A percentile compares a stretch with the other conserved stretches of the same genome.
phyloP scores from a whole-genome alignment of 1,140 invertebrate species.

The Pseudoatta argentina region DNA sequence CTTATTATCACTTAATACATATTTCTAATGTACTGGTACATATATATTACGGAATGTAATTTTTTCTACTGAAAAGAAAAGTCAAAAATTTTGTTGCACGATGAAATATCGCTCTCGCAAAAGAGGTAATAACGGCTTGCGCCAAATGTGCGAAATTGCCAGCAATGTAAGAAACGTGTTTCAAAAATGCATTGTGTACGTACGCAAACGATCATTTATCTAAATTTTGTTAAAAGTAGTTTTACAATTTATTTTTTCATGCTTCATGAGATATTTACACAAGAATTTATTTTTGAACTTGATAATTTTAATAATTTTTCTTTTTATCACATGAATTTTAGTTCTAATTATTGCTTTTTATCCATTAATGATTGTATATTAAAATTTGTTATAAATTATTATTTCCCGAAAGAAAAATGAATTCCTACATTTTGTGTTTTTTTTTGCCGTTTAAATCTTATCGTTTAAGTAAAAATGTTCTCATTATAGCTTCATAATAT shows the following conservation, averaged over 20 bases:
- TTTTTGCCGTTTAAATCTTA: background rate
- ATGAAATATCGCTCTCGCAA: conserved; percentile 34
- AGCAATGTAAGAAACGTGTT: conserved; percentile 30
- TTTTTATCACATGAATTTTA: background rate
- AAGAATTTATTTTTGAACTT: conserved; percentile 14
- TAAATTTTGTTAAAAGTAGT: conserved; percentile 17
- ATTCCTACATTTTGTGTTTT: background rate
- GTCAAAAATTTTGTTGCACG: conserved; percentile 15
- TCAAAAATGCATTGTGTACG: conserved; percentile 28
- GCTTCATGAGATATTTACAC: background rate
- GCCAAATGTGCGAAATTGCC: conserved; percentile 48
- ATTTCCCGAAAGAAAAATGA: background rate
- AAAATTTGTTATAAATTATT: background rate
- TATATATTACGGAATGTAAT: background rate
- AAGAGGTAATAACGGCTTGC: conserved; percentile 32
- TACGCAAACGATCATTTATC: conserved; percentile 7
- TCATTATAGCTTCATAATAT: background rate
- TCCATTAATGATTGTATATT: background rate
- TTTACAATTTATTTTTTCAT: conserved; percentile 12
- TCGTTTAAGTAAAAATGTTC: background rate
- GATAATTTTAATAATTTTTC: background rate
- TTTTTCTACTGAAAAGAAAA: conserved; percentile 27
- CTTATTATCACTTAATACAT: background rate
- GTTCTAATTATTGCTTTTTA: background rate
- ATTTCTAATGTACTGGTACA: background rate